Base-by-base conservation (phyloP, 2,888 invertebrate species). In the Patella pellucida region DNA sequence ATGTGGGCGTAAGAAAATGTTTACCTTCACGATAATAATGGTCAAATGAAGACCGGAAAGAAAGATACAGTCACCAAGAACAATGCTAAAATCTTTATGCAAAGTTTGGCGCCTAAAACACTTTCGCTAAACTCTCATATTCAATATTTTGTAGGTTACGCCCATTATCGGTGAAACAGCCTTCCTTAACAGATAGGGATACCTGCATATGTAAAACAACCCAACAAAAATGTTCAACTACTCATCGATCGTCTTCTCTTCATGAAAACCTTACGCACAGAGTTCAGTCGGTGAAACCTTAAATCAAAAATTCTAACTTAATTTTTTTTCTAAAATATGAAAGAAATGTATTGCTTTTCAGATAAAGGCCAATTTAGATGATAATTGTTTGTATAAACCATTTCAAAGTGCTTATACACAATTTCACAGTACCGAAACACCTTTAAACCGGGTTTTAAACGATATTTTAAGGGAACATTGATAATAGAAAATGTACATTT, bases 161-260 rank as follows among this genome's bases (percentile, higher is more conserved):
- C n/a, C 81, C 81, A 52, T 83, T 84, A 72, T 80, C 77, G 75
- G 71, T 81, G 5, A n/a, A 74, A 7, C 52, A 52, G 15, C 76
- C 83, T 52, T 75, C 72, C 14, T 52, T 76, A 27, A 75, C 69
- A 70, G 80, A 81, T 74, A 76, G 82, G 67, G 78, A 83, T 41
- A 82, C 82, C 7, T 81, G 83, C 23, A 62, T 76, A 2, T 83
- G 81, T 52, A 82, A 79, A 54, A 5, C n/a, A 68, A 2, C 79
- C n/a, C n/a, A n/a, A 79, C 73, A 78, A 79, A 72, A 81, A 81
- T 74, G 51, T 75, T 0, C 68, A 76, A 31, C 79, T 80, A 23
- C 69, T 77, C 11, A 72, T 68, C 9, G 75, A 76, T 12, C 76
- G 74, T 31, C 68, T 81, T 14, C 67, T 70, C 16, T n/a, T 41